Percentiles rank a stretch among this genome's conserved stretches.
phyloP scores from a whole-genome alignment of 2,113 vertebrate genomes.

The Sakesphorus luctuosus region DNA sequence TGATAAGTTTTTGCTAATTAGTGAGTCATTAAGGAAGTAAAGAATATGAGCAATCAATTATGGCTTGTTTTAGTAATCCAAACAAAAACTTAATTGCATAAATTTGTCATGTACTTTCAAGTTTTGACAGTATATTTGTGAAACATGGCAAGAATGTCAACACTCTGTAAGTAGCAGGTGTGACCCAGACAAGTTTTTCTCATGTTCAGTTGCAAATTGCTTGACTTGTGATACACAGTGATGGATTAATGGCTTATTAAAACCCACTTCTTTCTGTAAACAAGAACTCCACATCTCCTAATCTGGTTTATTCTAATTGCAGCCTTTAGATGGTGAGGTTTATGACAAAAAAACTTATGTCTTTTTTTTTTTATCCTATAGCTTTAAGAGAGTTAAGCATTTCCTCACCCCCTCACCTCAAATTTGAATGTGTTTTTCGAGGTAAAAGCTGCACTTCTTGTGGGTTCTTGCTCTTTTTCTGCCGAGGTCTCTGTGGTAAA shows the following conservation, averaged over 20 bases:
- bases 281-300: not conserved
- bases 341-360: not conserved
- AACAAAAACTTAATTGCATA: slow-evolving; percentile 62
- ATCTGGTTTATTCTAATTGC: not conserved
- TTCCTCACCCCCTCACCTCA: not conserved
- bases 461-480: not conserved
- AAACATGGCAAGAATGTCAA: slow-evolving; percentile 48
- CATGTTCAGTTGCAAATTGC: slow-evolving; percentile 15
- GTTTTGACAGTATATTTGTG: slow-evolving; percentile 46
- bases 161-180: slow-evolving; percentile 28
- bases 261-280: slow-evolving; percentile 35
- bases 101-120: slow-evolving; percentile 59
- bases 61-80: slow-evolving; percentile 56
- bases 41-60: slow-evolving; percentile 73
- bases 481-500: not conserved
- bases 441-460: not conserved
- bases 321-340: not conserved
- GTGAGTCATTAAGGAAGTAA: slow-evolving; percentile 71
- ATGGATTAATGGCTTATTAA: slow-evolving; percentile 47
- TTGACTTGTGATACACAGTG: not conserved
- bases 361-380: not conserved
- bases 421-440: not conserved
- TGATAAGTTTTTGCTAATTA: slow-evolving; percentile 75
- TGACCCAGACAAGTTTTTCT: slow-evolving; percentile 14
- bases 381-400: not conserved